phyloP scores from a whole-genome alignment of 2,888 invertebrate genomes.

The Macrosoma leucophasiata region DNA sequence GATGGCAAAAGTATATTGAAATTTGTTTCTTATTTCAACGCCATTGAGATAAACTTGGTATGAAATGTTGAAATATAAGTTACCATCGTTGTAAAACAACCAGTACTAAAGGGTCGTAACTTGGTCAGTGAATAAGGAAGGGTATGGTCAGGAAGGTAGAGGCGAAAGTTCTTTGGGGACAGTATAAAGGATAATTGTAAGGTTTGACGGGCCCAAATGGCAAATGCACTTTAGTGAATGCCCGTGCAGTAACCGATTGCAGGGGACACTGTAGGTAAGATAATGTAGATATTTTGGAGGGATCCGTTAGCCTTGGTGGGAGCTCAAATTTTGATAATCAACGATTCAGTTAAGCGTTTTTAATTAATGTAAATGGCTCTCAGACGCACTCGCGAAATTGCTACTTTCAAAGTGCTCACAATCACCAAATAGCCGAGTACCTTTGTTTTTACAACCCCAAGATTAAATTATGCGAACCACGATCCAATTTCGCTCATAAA shows the following conservation, averaged over 20 bases:
- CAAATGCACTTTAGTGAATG: conserved; percentile 69
- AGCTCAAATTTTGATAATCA: conserved; percentile 55
- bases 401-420: conserved; percentile 22
- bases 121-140: conserved; percentile 24
- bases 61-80: conserved; percentile 42
- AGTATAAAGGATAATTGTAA: conserved; percentile 41
- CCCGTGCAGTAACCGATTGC: conserved; percentile 61
- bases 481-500: conserved; percentile 46
- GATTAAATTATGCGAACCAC: conserved; percentile 47
- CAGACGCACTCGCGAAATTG: conserved; percentile 25
- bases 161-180: conserved; percentile 28
- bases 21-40: too few relatives aligned
- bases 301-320: conserved; percentile 30
- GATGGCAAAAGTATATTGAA: too few relatives aligned
- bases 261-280: conserved; percentile 63
- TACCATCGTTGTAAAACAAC: conserved; percentile 51
- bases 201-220: conserved; percentile 59
- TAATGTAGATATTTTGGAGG: conserved; percentile 65
- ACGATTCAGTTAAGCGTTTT: conserved; percentile 57
- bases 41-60: too few relatives aligned
- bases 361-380: conserved; percentile 66
- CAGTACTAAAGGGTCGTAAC: conserved; percentile 29
- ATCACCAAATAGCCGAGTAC: conserved; percentile 15
- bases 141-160: conserved; percentile 22
- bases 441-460: conserved; percentile 26